A percentile compares a stretch with the other conserved stretches of the same genome.
These are phyloP conservation scores for Bombus confusus DNA, from an alignment of 1,140 invertebrate genomes.

Conservation along the genomic window DNA sequence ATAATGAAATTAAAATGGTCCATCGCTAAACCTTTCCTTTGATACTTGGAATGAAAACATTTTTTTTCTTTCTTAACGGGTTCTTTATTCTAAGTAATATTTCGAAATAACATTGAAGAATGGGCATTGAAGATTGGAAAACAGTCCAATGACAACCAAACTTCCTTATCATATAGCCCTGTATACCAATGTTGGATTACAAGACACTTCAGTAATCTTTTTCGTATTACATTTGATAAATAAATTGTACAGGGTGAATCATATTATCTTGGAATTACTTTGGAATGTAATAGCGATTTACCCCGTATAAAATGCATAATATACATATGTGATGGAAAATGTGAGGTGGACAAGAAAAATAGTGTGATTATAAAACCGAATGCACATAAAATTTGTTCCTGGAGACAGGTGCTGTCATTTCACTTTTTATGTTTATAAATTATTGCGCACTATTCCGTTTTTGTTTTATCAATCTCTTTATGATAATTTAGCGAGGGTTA, in stretches of 20 bases:
- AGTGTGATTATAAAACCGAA: slow-evolving; percentile 13
- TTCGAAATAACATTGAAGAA: slow-evolving; percentile 13
- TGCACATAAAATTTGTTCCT: slow-evolving; percentile 35
- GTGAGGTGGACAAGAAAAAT: slow-evolving; percentile 10
- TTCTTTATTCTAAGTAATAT: neutral
- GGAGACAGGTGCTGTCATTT: slow-evolving; percentile 13
- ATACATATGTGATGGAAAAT: neutral
- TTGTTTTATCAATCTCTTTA: slow-evolving; percentile 14
- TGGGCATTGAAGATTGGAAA: neutral
- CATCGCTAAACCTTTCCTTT: slow-evolving; percentile 4
- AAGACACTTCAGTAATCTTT: neutral
- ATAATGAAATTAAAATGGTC: slow-evolving; percentile 19
- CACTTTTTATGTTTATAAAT: slow-evolving; percentile 15
- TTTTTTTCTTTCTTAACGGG: slow-evolving; percentile 11
- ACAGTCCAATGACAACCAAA: slow-evolving; percentile 18
- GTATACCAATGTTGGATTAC: neutral
- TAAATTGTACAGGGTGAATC: slow-evolving; percentile 13
- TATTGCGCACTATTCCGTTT: slow-evolving; percentile 17
- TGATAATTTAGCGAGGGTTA: neutral
- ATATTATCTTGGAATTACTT: neutral
- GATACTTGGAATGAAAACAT: neutral
- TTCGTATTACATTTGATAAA: slow-evolving; percentile 10
- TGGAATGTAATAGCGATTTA: neutral
- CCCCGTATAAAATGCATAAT: slow-evolving; percentile 4
- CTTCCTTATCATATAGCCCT: slow-evolving; percentile 13